Evolutionary conservation across 2,113 vertebrate genomes (phyloP).

Genomic region (Anoplopoma fimbria): DNA sequence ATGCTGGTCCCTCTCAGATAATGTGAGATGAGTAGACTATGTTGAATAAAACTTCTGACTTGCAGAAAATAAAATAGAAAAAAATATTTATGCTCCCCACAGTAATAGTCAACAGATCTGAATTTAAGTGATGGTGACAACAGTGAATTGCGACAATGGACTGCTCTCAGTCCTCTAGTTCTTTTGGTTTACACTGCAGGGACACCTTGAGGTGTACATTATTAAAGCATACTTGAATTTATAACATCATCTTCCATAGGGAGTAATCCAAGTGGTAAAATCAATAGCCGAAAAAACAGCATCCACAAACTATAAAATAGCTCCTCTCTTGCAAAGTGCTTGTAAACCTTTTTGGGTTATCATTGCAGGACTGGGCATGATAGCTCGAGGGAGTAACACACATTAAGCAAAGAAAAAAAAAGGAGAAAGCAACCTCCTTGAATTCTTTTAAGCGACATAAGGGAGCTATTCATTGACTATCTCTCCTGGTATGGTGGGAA

Average conservation of each 20-base stretch:
- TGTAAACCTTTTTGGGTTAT: slow-evolving; percentile 72
- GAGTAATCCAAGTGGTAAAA: slow-evolving; percentile 73
- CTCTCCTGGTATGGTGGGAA: slow-evolving; percentile 20
- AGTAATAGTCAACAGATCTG: slow-evolving; percentile 48
- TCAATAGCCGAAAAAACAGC: slow-evolving; percentile 65
- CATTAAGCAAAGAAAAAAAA: slow-evolving; percentile 52
- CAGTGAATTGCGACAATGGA: slow-evolving; percentile 51
- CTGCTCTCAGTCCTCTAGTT: slow-evolving; percentile 17
- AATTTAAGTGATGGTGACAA: slow-evolving; percentile 46
- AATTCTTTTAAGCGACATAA: slow-evolving; percentile 43
- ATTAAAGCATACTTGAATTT: slow-evolving; percentile 74
- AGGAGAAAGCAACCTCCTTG: slow-evolving; percentile 39
- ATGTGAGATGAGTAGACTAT: slow-evolving; percentile 29
- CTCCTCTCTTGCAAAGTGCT: slow-evolving; percentile 64
- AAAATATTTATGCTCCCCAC: slow-evolving; percentile 4
- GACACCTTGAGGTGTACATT: slow-evolving; percentile 72
- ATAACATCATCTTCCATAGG: slow-evolving; percentile 62
- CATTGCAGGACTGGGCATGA: slow-evolving; percentile 32
- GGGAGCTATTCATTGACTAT: slow-evolving; percentile 53
- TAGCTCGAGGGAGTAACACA: slow-evolving; percentile 46
- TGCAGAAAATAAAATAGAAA: slow-evolving; percentile 34
- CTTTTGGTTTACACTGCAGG: slow-evolving; percentile 52
- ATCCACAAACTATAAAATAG: slow-evolving; percentile 69
- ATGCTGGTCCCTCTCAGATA: slow-evolving; percentile 46
- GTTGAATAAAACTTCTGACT: slow-evolving; percentile 65